Conservation (phyloP, 2,113 vertebrate genomes). For the Rhagologus leucostigma region DNA sequence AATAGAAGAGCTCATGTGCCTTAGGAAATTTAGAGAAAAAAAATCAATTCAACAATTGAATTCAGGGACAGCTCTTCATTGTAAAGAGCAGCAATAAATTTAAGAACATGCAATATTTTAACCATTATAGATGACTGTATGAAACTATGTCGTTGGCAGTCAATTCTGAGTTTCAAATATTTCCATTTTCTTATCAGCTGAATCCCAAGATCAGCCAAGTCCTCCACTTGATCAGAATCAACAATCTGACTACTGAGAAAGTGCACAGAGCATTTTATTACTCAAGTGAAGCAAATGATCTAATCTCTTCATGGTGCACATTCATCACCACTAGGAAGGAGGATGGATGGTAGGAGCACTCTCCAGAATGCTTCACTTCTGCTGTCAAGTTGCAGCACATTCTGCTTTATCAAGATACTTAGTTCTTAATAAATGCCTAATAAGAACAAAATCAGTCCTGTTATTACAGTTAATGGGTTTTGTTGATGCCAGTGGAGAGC, state of each 20-base stretch:
- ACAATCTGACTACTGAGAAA: neutral
- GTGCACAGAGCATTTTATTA: neutral
- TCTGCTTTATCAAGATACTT: conserved; percentile 1
- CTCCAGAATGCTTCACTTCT: neutral
- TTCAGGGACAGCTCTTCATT: neutral
- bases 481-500: neutral
- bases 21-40: neutral
- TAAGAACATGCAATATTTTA: neutral
- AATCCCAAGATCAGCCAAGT: conserved; percentile 3
- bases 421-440: conserved; percentile 15
- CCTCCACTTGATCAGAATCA: neutral
- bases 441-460: neutral
- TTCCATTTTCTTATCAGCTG: neutral
- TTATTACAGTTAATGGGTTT: neutral
- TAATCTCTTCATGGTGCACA: neutral
- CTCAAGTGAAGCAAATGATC: neutral
- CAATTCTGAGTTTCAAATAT: neutral
- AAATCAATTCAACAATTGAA: neutral
- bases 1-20: neutral
- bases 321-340: neutral
- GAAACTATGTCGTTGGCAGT: neutral
- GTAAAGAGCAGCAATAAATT: neutral
- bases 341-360: neutral
- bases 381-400: neutral
- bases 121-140: neutral